Evolutionary conservation across 2,797 vertebrate genomes (phyloP).

Genomic region (Mus caroli): DNA sequence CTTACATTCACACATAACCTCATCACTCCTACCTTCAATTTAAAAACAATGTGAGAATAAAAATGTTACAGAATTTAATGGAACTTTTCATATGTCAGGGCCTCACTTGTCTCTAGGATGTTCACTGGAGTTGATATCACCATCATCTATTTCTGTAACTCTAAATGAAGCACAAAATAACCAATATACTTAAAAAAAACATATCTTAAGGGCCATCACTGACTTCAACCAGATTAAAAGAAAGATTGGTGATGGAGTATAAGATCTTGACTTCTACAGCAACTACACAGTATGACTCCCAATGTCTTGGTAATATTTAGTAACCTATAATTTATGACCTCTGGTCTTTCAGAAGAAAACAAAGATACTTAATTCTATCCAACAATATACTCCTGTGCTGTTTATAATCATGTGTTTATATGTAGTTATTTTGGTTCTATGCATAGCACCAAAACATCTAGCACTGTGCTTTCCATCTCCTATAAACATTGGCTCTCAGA

Average conservation of each 20-base stretch:
- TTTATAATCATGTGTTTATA: not conserved
- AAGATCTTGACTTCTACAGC: not conserved
- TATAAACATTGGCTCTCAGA: not conserved
- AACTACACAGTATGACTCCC: not conserved
- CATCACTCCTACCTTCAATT: not conserved
- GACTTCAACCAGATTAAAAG: not conserved
- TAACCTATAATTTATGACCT: not conserved
- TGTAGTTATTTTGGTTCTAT: not conserved
- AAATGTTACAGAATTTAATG: not conserved
- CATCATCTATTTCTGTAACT: not conserved
- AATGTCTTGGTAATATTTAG: not conserved
- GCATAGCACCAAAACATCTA: not conserved
- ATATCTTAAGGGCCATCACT: not conserved
- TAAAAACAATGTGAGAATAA: not conserved
- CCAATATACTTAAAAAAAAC: not conserved
- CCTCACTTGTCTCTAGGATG: not conserved
- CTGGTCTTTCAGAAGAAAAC: not conserved
- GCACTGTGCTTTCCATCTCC: not conserved
- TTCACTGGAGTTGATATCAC: not conserved
- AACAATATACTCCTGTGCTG: not conserved
- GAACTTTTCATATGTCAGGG: not conserved
- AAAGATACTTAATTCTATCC: not conserved
- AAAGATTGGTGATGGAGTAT: not conserved
- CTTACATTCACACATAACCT: not conserved
- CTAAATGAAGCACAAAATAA: constrained; percentile 26